Base-by-base conservation (phyloP, 2,888 invertebrate genomes). In the Kryphioiulus occultus region DNA sequence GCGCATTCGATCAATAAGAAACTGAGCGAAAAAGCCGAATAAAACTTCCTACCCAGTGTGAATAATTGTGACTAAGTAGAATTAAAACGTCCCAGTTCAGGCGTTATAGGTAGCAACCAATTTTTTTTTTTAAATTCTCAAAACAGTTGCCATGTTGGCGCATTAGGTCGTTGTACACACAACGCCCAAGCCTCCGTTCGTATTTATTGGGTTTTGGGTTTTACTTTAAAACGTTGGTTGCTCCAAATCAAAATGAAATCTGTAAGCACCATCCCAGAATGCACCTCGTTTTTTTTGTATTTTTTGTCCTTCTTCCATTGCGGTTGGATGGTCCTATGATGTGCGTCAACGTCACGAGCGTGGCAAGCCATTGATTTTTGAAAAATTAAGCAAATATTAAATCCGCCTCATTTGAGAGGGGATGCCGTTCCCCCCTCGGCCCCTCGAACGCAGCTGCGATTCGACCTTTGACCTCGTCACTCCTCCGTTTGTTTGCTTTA, bases 381-480 rank as follows among this genome's bases (percentile, higher is more conserved):
- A 78, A 30, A 78, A 78, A 78, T 78, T 78, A 78, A 78, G 78
- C 78, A 78, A 78, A 78, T 78, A 78, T 78, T 26, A 78, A 78
- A 78, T 78, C 78, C 78, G 78, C 78, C 30, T 78, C 78, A 78
- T 30, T 78, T 30, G 30, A 30, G 68, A 22, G 30, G 15, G 15
- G 15, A 15, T 30, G 30, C 17, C 30, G 7, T 30, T 30, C 9
- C 26, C 78, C 78, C 30, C 30, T 78, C 22, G 78, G 78, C 12
- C 68, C 68, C 22, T 22, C 26, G 26, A 22, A 26, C 26, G 78
- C 78, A 78, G 78, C 78, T 78, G 78, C 78, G 78, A 12, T 30
- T 78, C 30, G 30, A 78, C 78, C 78, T 26, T 15, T 15, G 78
- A 30, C 78, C 78, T 78, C 78, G 78, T 78, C 78, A 78, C 78